phyloP scores from a whole-genome alignment of 2,797 vertebrate species.

The Lithobates pipiens region DNA sequence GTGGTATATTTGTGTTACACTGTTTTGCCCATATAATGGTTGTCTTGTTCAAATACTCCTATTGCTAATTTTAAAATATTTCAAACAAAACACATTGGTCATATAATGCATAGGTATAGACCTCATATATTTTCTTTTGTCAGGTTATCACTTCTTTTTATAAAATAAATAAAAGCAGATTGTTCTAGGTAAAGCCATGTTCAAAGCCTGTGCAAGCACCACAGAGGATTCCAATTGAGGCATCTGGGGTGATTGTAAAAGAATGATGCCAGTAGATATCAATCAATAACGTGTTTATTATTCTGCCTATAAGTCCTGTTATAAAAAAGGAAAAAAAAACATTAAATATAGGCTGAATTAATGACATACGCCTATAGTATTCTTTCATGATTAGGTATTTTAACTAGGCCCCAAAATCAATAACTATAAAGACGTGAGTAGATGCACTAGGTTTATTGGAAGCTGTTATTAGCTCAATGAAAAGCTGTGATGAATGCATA shows the following conservation, averaged over 20 bases:
- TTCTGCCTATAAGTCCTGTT: constrained; percentile 14
- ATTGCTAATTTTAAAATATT: background rate
- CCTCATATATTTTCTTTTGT: background rate
- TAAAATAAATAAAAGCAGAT: background rate
- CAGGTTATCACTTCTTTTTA: background rate
- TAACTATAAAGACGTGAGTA: background rate
- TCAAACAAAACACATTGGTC: background rate
- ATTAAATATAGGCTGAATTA: constrained; percentile 41
- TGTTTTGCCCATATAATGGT: background rate
- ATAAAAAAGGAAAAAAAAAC: background rate
- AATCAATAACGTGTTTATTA: constrained; percentile 53
- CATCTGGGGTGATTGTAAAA: background rate
- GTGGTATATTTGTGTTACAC: background rate
- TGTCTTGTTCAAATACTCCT: background rate
- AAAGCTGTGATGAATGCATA: background rate
- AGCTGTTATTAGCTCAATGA: background rate
- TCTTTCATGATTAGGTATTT: constrained; percentile 30
- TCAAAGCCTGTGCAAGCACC: constrained; percentile 12
- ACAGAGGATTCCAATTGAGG: background rate
- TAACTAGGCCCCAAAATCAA: background rate
- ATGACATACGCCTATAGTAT: constrained; percentile 20
- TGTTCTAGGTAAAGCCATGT: constrained; percentile 12
- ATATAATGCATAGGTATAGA: background rate
- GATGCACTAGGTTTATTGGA: constrained; percentile 5
- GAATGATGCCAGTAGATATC: constrained; percentile 34